Evolutionary conservation across 2,797 vertebrate species (phyloP).

Genomic region (Phoebastria nigripes): DNA sequence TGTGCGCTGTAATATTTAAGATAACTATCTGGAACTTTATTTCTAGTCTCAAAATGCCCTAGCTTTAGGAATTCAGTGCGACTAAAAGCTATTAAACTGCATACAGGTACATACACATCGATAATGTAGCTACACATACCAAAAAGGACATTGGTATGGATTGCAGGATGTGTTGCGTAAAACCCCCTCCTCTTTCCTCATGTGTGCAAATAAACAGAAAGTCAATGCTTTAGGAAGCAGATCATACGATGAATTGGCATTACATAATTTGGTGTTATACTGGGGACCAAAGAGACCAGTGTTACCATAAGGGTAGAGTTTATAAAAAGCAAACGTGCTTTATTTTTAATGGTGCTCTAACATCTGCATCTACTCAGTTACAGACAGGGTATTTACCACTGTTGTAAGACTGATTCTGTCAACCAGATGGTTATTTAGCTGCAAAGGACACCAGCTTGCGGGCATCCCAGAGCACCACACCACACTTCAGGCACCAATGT

Average conservation of each 20-base stretch:
- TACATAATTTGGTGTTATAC: background rate
- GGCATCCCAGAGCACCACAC: background rate
- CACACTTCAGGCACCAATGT: background rate
- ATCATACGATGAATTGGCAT: background rate
- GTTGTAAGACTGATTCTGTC: background rate
- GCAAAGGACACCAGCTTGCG: background rate
- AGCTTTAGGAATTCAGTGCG: background rate
- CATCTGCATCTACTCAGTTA: background rate
- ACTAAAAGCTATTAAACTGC: background rate
- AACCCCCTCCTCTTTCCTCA: background rate
- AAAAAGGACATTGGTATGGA: background rate
- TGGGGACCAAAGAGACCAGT: background rate
- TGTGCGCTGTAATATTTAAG: background rate
- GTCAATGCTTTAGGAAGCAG: background rate
- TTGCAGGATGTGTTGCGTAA: background rate
- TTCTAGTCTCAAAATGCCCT: background rate
- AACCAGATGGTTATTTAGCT: background rate
- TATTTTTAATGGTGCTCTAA: background rate
- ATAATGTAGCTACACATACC: background rate
- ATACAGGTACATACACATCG: rapidly evolving
- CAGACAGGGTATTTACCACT: background rate
- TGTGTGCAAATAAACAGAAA: background rate
- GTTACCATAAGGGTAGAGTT: background rate
- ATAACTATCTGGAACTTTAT: background rate
- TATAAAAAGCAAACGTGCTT: background rate